Conservation (phyloP, 2,888 invertebrate species). For the Polyploca ridens region DNA sequence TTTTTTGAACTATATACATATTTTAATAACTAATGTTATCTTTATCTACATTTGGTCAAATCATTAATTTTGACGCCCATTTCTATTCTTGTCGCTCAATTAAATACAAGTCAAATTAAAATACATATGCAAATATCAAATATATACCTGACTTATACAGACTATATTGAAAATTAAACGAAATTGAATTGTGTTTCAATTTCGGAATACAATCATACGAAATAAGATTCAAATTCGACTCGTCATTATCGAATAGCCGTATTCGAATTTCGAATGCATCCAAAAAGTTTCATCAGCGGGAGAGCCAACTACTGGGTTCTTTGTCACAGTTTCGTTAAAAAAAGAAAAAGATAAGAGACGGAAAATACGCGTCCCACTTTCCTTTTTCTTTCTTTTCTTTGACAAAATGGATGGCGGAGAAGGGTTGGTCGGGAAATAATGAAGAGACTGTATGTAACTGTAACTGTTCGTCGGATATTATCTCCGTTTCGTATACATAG, state of each 20-base stretch:
- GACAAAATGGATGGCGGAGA: conserved; percentile 60
- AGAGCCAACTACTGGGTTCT: conserved; percentile 60
- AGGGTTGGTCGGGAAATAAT: conserved; percentile 68
- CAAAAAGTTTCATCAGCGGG: conserved; percentile 70
- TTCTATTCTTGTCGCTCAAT: too few relatives aligned
- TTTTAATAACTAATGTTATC: too few relatives aligned
- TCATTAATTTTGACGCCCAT: too few relatives aligned
- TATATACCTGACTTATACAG: too few relatives aligned
- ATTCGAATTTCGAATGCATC: conserved; percentile 40
- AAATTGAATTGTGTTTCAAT: neutral
- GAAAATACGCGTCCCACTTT: conserved; percentile 69
- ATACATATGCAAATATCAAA: too few relatives aligned
- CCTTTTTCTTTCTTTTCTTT: conserved; percentile 46
- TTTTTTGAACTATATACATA: too few relatives aligned
- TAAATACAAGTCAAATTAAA: too few relatives aligned
- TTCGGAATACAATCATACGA: conserved; percentile 22
- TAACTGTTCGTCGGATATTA: conserved; percentile 23
- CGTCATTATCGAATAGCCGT: conserved; percentile 55
- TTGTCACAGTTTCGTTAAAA: conserved; percentile 50
- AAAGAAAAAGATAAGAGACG: conserved; percentile 55
- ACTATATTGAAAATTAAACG: too few relatives aligned
- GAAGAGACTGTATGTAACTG: conserved; percentile 53
- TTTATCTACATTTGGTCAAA: too few relatives aligned
- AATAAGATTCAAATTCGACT: conserved; percentile 26
- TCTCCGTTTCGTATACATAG: conserved; percentile 32